Base-by-base conservation (phyloP, 2,113 vertebrate genomes). In the Microtus pennsylvanicus region DNA sequence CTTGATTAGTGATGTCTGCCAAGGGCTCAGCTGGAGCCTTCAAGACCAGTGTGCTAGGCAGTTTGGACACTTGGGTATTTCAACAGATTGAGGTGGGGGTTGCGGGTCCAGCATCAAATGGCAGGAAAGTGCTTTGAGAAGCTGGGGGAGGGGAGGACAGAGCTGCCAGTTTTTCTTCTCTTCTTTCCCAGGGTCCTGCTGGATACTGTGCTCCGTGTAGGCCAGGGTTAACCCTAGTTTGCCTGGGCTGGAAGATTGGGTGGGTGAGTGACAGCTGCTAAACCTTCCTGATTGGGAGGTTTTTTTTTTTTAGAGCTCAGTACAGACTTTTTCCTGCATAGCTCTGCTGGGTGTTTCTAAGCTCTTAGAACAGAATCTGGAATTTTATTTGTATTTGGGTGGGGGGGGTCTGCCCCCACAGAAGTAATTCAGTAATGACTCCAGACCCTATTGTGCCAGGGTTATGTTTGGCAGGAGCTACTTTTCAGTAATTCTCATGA, bases 1-100 rank as follows among this genome's bases (percentile, higher is more conserved):
- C 2, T 82, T 72, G 94, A 96, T 97, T 95, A 92, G 96, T 96
- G 93, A 96, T 97, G 97, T 97, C 97, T 98, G 92, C 87, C 70
- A 83, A 92, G 93, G 93, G 50, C 96, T 94, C 70, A 63, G 87
- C 87, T n/a, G 38, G 61, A 80, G 82, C 26, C 67, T 78, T 61
- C 33, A 11, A 45, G 75, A 72, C 26, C 21, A 28, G 50, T 11
- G 9, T 50, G 74, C 78, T 75, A 76, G 87, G 78, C 4, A 47
- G 33, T 72, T 45, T 67, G 94, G 74, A 74, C 52, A 52, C 81
- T 74, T 69, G 77, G 30, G 45, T 63, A 30, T 24, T 63, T 80
- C 52, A 58, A 67, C 69, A 50, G 87, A 78, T 67, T 45, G 50
- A 58, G 67, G 67, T 7, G 77, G 55, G 17, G 65, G 3, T 3